A percentile compares a stretch with the other conserved stretches of the same genome.
Evolutionary conservation across 1,140 invertebrate species (phyloP).

Genomic region (Solen grandis): DNA sequence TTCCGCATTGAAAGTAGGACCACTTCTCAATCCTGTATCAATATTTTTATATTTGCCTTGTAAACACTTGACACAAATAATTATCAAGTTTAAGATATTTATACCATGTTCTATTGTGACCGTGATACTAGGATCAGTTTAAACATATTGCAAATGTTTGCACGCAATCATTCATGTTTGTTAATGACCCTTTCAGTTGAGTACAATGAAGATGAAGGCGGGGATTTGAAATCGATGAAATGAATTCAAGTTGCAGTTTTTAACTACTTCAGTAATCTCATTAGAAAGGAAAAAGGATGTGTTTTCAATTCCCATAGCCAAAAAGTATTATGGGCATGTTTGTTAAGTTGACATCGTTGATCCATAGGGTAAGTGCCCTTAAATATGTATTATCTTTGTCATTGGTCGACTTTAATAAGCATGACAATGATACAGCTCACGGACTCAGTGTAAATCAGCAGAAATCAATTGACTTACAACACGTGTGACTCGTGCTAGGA

Average conservation of each 20-base stretch:
- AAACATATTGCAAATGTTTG: background rate
- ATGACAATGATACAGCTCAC: no score
- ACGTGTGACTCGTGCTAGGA: no score
- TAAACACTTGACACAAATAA: background rate
- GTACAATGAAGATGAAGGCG: background rate
- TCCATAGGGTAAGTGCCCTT: no score
- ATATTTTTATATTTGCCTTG: background rate
- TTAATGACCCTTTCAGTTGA: background rate
- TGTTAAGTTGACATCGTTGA: no score
- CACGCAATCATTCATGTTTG: background rate
- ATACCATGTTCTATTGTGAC: background rate
- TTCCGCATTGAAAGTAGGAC: background rate
- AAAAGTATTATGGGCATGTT: background rate
- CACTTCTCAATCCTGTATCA: background rate
- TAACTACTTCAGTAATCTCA: no score
- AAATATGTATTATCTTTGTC: no score
- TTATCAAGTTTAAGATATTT: background rate
- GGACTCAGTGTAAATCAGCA: no score
- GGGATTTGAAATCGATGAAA: background rate
- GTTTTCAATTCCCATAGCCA: background rate
- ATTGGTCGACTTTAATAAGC: no score
- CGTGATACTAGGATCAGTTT: background rate
- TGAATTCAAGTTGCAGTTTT: background rate
- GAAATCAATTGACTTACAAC: no score
- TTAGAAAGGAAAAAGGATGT: background rate